Base-by-base conservation (phyloP, 30 jellyfish, hydroid and myxozoan species). In the Chironex yamaguchii region DNA sequence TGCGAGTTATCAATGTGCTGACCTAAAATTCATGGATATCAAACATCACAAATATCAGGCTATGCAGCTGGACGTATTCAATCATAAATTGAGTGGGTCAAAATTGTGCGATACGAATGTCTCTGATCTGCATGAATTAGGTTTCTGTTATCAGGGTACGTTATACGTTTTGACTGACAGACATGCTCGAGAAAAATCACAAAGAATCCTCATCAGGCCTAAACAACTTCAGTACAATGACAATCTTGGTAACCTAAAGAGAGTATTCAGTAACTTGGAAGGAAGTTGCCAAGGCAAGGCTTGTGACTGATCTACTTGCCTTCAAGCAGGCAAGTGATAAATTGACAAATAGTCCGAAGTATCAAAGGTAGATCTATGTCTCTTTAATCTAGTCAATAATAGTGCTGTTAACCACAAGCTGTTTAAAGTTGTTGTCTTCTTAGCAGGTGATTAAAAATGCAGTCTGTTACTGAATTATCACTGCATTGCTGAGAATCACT, bases 361-460 rank as follows among this genome's bases (percentile, higher is more conserved):
- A 49, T 72, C 49, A 72, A 34, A 36, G 76, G 79, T 72, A 76
- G 26, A 72, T 35, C n/a, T n/a, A 27, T 52, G 54, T 32, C 28
- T 29, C 64, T 3, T 81, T 49, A 36, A 76, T 76, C 82, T 76
- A n/a, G 70, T 76, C 34, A 27, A 26, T 49, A 63, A 52, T n/a
- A 50, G 89, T 21, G 83, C 52, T 76, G 89, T 80, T 23, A 58
- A 76, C 34, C 70, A 42, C 30, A n/a, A 76, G 84, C 82, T 76
- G 70, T 76, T 76, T 35, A 26, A 76, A 20, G 89, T 76, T 17
- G 70, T 76, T 52, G 70, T 36, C 58, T 49, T 25, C 63, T 72
- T 72, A 49, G 27, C 86, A 34, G 81, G 78, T 17, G 76, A 72
- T n/a, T 35, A 72, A 35, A 34, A 72, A 76, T 72, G 78, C 23